Base-by-base conservation (phyloP, 2,888 invertebrate genomes). In the Blera fallax region DNA sequence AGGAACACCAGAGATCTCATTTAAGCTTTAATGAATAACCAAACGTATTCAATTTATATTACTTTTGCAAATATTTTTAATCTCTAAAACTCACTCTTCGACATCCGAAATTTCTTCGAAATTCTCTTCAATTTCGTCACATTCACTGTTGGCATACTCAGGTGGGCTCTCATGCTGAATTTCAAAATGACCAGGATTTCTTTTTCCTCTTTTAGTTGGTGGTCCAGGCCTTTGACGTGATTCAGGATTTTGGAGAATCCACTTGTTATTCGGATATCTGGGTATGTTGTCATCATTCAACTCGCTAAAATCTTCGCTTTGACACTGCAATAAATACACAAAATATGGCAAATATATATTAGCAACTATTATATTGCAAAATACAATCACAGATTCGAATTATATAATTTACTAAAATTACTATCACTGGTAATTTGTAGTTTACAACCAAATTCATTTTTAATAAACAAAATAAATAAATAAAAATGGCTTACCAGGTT, bases 101-200 rank as follows among this genome's bases (percentile, higher is more conserved):
- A 79, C 85, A 77, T 91, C 91, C 7, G 91, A 91, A 62, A 91
- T 90, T 82, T 90, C 91, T 81, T 91, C 91, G 11, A 91, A 89
- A 76, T 90, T 89, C 69, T 89, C 88, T 6, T 87, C 73, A 87
- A 87, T 64, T 70, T 88, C 67, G 37, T 52, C 76, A 40, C 48
- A 37, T 21, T 80, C 76, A 7, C 40, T 40, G 10, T 50, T 18
- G 0, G 56, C 27, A 18, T 27, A 6, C 0, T 52, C 8, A 14
- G 16, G 3, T n/a, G 14, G 14, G 6, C 24, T 45, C 48, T 32
- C 34, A 11, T 56, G 43, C 7, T 76, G 45, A 10, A 10, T 8
- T 37, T 27, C 18, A 34, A 48, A 29, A 8, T 34, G 40, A 4
- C 3, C 7, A 27, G 24, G 4, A 56, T 67, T 45, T 11, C 81